Evolutionary conservation across 1,140 invertebrate genomes (phyloP), one percentile per base, ranked within the genome.

Genomic region (Sarcophaga peregrina): DNA sequence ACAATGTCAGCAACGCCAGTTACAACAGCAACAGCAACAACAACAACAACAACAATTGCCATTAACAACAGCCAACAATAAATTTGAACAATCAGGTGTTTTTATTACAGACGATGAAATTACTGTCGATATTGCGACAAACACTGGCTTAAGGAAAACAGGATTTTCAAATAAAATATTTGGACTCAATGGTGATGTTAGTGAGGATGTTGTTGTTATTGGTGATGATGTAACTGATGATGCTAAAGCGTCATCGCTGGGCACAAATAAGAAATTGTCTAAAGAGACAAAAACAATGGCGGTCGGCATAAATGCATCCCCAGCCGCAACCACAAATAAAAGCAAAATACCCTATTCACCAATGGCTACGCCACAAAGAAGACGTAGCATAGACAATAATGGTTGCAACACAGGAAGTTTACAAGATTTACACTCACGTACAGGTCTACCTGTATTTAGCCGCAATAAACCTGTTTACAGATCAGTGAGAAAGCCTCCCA

Each of bases 141-240:
- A 93, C 85, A 93, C 93, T 2, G 94, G 94, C 13, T 90, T 95
- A 0, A 91, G 93, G n/a, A 94, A 94, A 88, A 94, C 92, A 47
- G 91, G 93, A 86, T 92, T 93, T 91, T 91, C 91, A 74, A 90
- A 92, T 87, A 90, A 92, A 84, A 90, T 94, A 88, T 91, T 93
- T 90, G 86, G 92, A 82, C 76, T 45, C 8, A 72, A 83, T 13
- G 81, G 48, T 13, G 82, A 74, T 17, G 62, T 20, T 20, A 20
- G 20, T 25, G 62, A n/a, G 3, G 8, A 8, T 68, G 62, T 20
- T 68, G 72, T 47, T 37, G 25, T 37, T 37, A 4, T 37, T 37
- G 62, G n/a, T 17, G 8, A 8, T 68, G 62, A 68, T 68, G 72
- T 47, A 52, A 62, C 52, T 25, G 25, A 37, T 46, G 15, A 11